phyloP scores from a whole-genome alignment of 2,797 vertebrate genomes.

The Enteromius mattozi region DNA sequence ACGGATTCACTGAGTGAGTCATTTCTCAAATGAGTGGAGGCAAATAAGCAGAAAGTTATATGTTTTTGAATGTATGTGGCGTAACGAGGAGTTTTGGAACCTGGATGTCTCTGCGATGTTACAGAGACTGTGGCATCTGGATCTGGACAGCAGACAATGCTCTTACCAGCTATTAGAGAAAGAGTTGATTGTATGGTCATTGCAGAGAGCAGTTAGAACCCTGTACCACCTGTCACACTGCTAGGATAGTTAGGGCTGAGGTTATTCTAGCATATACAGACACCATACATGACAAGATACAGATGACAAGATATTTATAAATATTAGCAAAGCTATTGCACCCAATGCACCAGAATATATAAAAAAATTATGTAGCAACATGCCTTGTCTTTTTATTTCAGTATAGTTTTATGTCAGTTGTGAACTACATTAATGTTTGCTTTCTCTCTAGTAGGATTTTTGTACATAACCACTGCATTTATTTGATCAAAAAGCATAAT shows the following conservation, averaged over 20 bases:
- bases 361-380: neutral
- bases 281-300: neutral
- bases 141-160: constrained; percentile 45
- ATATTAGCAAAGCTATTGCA: neutral
- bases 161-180: constrained; percentile 53
- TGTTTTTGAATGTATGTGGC: neutral
- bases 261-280: constrained; percentile 28
- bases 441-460: neutral
- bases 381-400: neutral
- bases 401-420: no score
- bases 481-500: neutral
- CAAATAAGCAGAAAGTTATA: neutral
- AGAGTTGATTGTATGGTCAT: constrained; percentile 51
- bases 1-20: neutral
- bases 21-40: neutral
- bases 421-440: neutral
- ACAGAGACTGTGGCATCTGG: constrained; percentile 42
- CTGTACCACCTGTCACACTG: constrained; percentile 45
- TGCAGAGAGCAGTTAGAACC: constrained; percentile 44
- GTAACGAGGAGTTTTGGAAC: constrained; percentile 17
- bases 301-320: constrained; percentile 2
- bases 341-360: neutral
- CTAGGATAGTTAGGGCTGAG: constrained; percentile 8
- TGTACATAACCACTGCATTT: neutral
- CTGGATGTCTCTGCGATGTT: constrained; percentile 28